phyloP scores from a whole-genome alignment of 2,113 vertebrate genomes.

The Etia nguti region DNA sequence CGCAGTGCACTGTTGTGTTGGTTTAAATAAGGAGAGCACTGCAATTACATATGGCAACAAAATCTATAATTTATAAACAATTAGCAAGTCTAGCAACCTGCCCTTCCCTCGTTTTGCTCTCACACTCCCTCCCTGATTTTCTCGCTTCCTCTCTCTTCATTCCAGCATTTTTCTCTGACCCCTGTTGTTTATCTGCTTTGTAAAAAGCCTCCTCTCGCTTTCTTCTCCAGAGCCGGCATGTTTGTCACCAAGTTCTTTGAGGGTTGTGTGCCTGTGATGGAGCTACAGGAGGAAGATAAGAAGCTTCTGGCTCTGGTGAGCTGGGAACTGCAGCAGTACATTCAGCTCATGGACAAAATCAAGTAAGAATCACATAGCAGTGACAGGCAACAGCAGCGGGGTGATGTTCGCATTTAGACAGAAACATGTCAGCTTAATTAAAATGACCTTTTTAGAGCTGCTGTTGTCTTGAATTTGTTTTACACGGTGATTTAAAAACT shows the following conservation, averaged over 20 bases:
- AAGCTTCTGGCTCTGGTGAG: constrained; percentile 81
- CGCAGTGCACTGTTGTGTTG: not conserved
- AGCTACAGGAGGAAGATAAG: constrained; percentile 81
- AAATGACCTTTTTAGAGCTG: not conserved
- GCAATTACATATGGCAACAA: constrained; percentile 19
- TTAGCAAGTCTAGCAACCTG: constrained; percentile 42
- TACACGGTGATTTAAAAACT: not conserved
- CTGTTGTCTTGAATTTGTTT: not conserved
- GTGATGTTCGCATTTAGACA: not conserved
- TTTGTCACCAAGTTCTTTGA: constrained; percentile 93
- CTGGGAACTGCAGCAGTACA: constrained; percentile 85
- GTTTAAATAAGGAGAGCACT: not conserved
- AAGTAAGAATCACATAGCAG: constrained; percentile 69
- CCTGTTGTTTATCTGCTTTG: not conserved
- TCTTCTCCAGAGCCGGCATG: constrained; percentile 82
- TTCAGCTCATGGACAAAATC: constrained; percentile 87
- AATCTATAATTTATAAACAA: constrained; percentile 49
- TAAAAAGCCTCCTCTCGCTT: not conserved
- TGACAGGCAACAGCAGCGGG: not conserved
- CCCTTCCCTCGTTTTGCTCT: not conserved
- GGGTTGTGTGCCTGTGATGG: constrained; percentile 81
- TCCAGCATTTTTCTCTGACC: not conserved
- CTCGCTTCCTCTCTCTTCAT: not conserved
- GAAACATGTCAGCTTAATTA: not conserved
- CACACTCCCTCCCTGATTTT: not conserved